These are phyloP conservation scores for Bovichtus variegatus DNA, from an alignment of 2,797 vertebrate genomes.

Conservation along the genomic window DNA sequence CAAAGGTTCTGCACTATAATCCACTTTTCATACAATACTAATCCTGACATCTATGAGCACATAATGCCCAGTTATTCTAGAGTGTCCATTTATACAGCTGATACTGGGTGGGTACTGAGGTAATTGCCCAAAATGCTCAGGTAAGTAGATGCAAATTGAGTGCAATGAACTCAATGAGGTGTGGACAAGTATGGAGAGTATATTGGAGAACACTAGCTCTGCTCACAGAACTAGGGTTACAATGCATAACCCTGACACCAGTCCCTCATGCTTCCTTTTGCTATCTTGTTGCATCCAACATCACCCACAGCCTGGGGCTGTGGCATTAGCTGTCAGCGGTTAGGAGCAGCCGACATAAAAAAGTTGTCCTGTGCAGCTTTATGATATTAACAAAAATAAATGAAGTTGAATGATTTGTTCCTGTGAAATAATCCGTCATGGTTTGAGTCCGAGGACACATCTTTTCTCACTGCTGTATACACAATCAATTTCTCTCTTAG, in stretches of 20 bases:
- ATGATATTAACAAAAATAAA: too few species aligned
- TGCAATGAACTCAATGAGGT: neutral
- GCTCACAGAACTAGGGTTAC: neutral
- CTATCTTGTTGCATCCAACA: neutral
- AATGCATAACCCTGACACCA: neutral
- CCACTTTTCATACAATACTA: too few species aligned
- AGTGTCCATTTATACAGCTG: neutral
- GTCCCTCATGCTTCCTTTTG: neutral
- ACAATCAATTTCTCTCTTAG: slow-evolving; percentile 28
- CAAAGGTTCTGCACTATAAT: neutral
- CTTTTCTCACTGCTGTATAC: slow-evolving; percentile 4
- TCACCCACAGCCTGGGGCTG: neutral
- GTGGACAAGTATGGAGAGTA: neutral
- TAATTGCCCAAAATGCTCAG: neutral
- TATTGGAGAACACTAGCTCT: neutral
- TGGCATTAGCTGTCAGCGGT: neutral
- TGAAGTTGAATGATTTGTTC: slow-evolving; percentile 15
- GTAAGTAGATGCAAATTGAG: neutral
- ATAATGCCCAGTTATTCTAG: neutral
- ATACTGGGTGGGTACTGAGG: neutral
- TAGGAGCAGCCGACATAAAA: neutral
- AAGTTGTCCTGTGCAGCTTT: neutral
- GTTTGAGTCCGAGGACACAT: neutral
- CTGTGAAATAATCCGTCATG: slow-evolving; percentile 16
- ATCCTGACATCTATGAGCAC: neutral